Base-by-base conservation (phyloP, 2,113 vertebrate genomes). In the Myodes glareolus region DNA sequence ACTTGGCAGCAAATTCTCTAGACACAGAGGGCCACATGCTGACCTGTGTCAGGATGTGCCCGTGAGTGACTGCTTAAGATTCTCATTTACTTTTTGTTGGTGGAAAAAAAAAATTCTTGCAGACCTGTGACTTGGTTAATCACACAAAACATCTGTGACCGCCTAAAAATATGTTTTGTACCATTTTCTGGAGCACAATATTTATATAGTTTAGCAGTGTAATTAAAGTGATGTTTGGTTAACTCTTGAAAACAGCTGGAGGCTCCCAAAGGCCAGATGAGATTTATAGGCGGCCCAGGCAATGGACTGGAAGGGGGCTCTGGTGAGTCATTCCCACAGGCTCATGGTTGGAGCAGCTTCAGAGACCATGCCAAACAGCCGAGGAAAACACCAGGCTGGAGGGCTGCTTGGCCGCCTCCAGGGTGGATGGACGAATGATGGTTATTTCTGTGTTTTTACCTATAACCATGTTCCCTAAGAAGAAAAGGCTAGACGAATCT, bases 91-190 rank as follows among this genome's bases (percentile, higher is more conserved):
- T 96, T 95, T 94, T 25, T 47, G 89, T 93, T 52, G 13, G 80
- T 58, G n/a, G 12, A 85, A 50, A 92, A 52, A 47, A 92, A 52
- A 92, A 45, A 58, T 73, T 80, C 80, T 89, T 89, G 17, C 75
- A 96, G 95, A 94, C 52, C 92, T 97, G 76, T 81, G 86, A 95
- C 90, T 97, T 95, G 73, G 95, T 91, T 97, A 91, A 97, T 97
- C 90, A 94, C 73, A 95, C 70, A 84, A 91, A 97, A 97, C 97
- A 97, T 96, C 96, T 98, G 95, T 73, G 76, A 91, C 85, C 67
- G 97, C 85, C 97, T 97, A 97, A 98, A 97, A 98, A 97, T 97
- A 98, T 88, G 92, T 93, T 96, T 97, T 77, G 63, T 96, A 90
- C 92, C 97, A 73, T 97, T 97, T 94, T 92, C 92, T 90, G 76